Evolutionary conservation across 2,797 vertebrate species (phyloP), one percentile per base, ranked within the genome.

Genomic region (Halcyon chelicuti): DNA sequence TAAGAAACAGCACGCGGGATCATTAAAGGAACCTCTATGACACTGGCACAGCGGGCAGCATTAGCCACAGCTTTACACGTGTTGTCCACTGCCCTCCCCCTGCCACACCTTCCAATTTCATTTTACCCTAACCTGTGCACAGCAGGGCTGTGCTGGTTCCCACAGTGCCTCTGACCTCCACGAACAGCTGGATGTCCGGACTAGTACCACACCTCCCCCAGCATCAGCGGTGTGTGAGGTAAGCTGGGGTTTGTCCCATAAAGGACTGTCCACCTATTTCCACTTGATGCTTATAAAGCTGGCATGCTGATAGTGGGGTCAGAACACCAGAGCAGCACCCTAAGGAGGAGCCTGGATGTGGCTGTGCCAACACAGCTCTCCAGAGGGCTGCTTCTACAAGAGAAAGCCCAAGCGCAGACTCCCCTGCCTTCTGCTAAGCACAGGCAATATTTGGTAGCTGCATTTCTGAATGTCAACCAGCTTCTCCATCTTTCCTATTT

Each of bases 201-300:
- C 54, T 13, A 29, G 58, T 0, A 0, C 40, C n/a, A 52, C n/a
- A 21, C 14, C 42, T 72, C 10, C 33, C n/a, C 13, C 18, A 29
- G 42, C 1, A 0, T 82, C 52, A 52, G 70, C 28, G 44, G 29
- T 1, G 2, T 29, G 29, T 39, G 37, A 81, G 55, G 54, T 33
- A 67, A 61, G 19, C 3, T 12, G 10, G 39, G 15, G 20, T 85
- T 63, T 65, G 39, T 19, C 19, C 49, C 21, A 23, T 5, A 73
- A 51, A 51, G 42, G 65, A 20, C 26, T 10, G 9, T 4, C 28
- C 68, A 33, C 23, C 1, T 2, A 46, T 52, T 86, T 60, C 25
- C 23, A 40, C 52, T 49, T 40, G 1, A 68, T 22, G 37, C 35
- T 33, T 19, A 60, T 4, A 28, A 76, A 79, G 51, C 20, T 40